phyloP scores from a whole-genome alignment of 1,140 invertebrate genomes.

The Galendromus occidentalis region DNA sequence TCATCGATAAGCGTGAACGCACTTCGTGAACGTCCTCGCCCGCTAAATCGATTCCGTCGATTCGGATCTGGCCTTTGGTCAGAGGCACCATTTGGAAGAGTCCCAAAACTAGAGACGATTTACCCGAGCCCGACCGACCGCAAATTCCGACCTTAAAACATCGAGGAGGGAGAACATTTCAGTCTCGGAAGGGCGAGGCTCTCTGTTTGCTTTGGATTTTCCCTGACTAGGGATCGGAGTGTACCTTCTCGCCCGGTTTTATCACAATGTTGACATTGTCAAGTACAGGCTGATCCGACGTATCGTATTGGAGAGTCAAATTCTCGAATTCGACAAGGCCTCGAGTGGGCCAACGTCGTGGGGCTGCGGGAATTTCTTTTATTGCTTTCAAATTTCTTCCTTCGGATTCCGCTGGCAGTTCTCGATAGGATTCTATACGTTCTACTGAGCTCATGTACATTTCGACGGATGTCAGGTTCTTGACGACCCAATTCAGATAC shows the following conservation, averaged over 20 bases:
- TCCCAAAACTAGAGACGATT: conserved; percentile 48
- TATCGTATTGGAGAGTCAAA: conserved; percentile 43
- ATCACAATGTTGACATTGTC: conserved; percentile 38
- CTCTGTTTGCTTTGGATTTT: too few relatives aligned
- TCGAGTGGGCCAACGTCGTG: conserved; percentile 38
- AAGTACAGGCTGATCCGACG: conserved; percentile 38
- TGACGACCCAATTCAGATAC: conserved; percentile 59
- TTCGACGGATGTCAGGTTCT: conserved; percentile 53
- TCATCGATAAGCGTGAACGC: conserved; percentile 39
- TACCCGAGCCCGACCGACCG: conserved; percentile 55
- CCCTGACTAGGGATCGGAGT: too few relatives aligned
- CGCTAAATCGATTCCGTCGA: conserved; percentile 44
- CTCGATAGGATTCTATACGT: conserved; percentile 41
- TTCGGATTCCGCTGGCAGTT: conserved; percentile 37
- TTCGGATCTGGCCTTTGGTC: conserved; percentile 38
- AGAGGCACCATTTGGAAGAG: conserved; percentile 44
- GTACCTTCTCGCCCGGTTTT: conserved; percentile 23
- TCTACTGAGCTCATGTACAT: conserved; percentile 55
- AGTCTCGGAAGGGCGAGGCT: background rate
- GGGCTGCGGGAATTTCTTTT: background rate
- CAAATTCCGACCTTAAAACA: conserved; percentile 46
- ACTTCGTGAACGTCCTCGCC: conserved; percentile 42
- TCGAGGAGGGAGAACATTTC: background rate
- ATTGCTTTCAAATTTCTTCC: background rate
- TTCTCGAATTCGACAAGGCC: conserved; percentile 48